Base-by-base conservation (phyloP, 2,113 vertebrate genomes). In the Paedocypris sp. region DNA sequence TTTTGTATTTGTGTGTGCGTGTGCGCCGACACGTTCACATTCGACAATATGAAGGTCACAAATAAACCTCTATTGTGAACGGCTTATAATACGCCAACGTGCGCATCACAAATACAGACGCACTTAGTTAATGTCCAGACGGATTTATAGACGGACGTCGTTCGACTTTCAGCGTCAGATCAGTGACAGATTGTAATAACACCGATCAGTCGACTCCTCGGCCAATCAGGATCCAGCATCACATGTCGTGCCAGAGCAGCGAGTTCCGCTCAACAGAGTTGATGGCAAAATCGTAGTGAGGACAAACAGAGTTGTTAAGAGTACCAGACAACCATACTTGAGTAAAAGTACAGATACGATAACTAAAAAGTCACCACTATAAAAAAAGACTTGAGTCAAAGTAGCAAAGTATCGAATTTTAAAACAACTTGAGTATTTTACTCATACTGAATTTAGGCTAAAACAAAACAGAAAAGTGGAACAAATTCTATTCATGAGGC, bases 121-220 rank as follows among this genome's bases (percentile, higher is more conserved):
- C 19, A 3, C 31, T 41, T 5, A 29, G 38, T 57, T 18, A 20
- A 19, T 5, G 18, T 33, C 9, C 12, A 11, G 28, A 42, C 25
- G 20, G 53, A 43, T 43, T 20, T 43, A 42, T 43, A 43, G 3
- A 11, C 7, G 6, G 28, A 50, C 16, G 11, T 9, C 16, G 25
- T 31, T 43, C 43, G 53, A 39, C 53, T 28, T 22, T 43, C 53
- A 43, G 12, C 5, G 4, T n/a, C n/a, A n/a, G n/a, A n/a, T n/a
- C n/a, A n/a, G n/a, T 58, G 53, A 58, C 38, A 32, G 16, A 43
- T 29, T 16, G 3, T 58, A 57, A 31, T 29, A 58, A 31, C 39
- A 57, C 26, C 9, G 25, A 58, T 57, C 53, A 43, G 4, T 18
- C 43, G 39, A 43, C 11, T 56, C 10, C 15, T 4, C 3, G 11